These are phyloP conservation scores for Scolanthus callimorphus DNA, from an alignment of 92 coral and sea anemone species.

Conservation along the genomic window DNA sequence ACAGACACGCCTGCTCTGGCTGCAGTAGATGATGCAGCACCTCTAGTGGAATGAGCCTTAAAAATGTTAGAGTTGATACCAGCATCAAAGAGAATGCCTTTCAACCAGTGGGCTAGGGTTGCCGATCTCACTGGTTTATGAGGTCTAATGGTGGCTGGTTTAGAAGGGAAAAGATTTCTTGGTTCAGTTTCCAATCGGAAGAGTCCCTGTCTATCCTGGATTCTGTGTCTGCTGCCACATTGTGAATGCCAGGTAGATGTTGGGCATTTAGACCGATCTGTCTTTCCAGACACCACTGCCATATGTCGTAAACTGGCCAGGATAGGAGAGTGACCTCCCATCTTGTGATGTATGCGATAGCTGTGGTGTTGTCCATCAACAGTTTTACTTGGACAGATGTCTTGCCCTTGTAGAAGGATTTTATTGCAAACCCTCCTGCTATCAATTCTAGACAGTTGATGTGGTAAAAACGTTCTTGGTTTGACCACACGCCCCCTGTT, in stretches of 20 bases:
- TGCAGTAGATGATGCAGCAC: conserved; percentile 33
- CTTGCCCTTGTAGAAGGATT: conserved; percentile 9
- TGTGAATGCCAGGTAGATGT: conserved; percentile 6
- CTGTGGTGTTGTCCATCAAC: neutral
- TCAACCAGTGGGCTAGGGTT: conserved; percentile 14
- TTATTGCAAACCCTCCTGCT: conserved; percentile 4
- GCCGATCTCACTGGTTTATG: conserved; percentile 21
- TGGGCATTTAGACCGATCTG: conserved; percentile 9
- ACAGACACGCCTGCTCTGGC: conserved; percentile 30
- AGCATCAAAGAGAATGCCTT: neutral
- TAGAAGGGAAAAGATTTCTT: neutral
- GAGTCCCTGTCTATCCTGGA: conserved; percentile 6
- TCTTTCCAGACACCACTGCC: conserved; percentile 31
- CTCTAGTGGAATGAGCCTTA: conserved; percentile 44
- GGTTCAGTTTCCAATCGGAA: conserved; percentile 34
- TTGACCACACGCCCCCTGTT: conserved; percentile 31
- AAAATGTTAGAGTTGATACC: conserved; percentile 16
- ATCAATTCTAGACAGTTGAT: conserved; percentile 16
- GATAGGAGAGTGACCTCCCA: conserved; percentile 27
- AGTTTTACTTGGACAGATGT: conserved; percentile 2
- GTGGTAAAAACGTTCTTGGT: conserved; percentile 2
- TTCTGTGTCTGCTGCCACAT: conserved; percentile 1
- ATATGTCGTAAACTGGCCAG: conserved; percentile 17
- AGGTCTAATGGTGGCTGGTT: conserved; percentile 13
- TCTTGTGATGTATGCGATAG: conserved; percentile 19